Evolutionary conservation across 2,797 vertebrate species (phyloP).

Genomic region (Tachyglossus aculeatus): DNA sequence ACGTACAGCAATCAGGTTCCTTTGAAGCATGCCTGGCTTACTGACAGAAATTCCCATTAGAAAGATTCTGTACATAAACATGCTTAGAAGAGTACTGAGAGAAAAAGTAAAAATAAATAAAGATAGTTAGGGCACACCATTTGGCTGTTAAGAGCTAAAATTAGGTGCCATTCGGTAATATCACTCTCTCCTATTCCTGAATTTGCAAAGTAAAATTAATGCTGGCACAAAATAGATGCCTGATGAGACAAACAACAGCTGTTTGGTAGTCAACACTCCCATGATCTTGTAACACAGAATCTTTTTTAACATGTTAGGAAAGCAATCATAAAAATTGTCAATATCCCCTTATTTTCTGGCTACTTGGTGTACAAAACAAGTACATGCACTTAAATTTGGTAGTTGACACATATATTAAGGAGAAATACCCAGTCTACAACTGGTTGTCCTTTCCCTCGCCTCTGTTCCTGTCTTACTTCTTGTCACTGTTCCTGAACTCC

Average conservation of each 20-base stretch:
- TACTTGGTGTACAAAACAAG: too few species aligned
- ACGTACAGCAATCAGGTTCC: neutral
- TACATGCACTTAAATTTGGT: too few species aligned
- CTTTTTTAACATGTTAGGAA: neutral
- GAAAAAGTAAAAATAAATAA: too few species aligned
- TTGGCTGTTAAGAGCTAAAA: neutral
- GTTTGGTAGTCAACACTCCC: neutral
- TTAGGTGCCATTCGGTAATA: constrained; percentile 8
- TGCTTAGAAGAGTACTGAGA: too few species aligned
- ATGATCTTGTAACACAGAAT: neutral
- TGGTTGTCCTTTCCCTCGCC: too few species aligned
- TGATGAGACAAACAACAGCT: constrained; percentile 11
- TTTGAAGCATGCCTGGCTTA: neutral
- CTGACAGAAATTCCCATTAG: neutral
- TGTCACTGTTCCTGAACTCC: too few species aligned
- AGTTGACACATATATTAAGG: too few species aligned
- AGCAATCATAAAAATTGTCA: neutral
- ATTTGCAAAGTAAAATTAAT: neutral
- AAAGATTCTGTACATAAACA: neutral
- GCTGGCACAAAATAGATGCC: neutral
- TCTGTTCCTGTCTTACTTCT: too few species aligned
- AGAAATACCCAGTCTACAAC: too few species aligned
- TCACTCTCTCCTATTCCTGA: neutral
- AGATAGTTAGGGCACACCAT: neutral
- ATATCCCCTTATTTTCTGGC: too few species aligned